phyloP scores from a whole-genome alignment of 2,113 vertebrate species.

The Ibidorhyncha struthersii region DNA sequence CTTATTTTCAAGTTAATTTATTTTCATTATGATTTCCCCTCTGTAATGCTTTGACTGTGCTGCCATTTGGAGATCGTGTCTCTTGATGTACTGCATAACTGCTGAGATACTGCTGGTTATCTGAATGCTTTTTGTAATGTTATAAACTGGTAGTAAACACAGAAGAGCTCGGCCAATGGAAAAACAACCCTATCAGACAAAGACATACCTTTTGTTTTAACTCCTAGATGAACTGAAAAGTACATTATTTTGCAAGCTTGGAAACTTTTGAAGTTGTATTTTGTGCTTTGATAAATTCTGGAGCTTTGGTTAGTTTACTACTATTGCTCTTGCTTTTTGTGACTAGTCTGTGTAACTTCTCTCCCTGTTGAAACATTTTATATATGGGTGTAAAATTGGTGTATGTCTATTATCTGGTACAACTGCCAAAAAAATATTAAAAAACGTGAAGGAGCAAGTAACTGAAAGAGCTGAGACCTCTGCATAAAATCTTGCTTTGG shows the following conservation, averaged over 20 bases:
- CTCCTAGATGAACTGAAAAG: not conserved
- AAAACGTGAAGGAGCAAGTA: not conserved
- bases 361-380: not conserved
- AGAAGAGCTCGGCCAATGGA: not conserved
- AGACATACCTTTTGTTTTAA: not conserved
- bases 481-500: not conserved
- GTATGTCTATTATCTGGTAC: not conserved
- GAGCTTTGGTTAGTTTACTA: not conserved
- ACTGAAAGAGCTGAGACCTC: not conserved
- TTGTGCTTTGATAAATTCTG: not conserved
- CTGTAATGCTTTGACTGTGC: not conserved
- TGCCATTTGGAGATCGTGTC: not conserved
- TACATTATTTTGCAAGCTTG: not conserved
- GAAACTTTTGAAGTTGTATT: not conserved
- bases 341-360: not conserved
- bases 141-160: not conserved
- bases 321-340: not conserved
- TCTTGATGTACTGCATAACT: not conserved
- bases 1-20: not conserved
- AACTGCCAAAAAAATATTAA: not conserved
- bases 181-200: not conserved
- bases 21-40: not conserved
- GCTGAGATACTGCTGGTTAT: not conserved
- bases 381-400: not conserved
- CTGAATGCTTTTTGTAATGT: not conserved